Conservation (phyloP, 2,888 invertebrate species). For the Lepas anatifera region DNA sequence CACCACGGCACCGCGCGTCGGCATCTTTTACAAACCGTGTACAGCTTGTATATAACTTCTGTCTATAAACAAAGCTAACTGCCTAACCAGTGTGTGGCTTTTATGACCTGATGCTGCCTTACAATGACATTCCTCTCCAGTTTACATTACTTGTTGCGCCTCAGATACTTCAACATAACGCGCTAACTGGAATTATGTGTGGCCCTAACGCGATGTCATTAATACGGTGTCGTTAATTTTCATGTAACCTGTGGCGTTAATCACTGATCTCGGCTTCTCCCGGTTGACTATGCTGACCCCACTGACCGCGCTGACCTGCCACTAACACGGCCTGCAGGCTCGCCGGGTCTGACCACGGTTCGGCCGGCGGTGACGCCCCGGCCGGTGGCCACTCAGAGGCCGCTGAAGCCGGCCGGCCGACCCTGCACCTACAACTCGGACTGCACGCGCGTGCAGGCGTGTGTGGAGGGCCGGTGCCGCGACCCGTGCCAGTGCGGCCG, state of each 20-base stretch:
- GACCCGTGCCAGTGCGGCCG: conserved; percentile 54
- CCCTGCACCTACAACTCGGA: conserved; percentile 17
- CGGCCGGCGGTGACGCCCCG: neutral
- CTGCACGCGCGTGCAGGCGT: conserved; percentile 30
- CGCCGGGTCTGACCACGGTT: neutral
- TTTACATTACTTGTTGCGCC: too few relatives aligned
- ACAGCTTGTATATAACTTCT: neutral
- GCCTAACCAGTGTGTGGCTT: neutral
- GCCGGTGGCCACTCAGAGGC: neutral
- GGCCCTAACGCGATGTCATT: too few relatives aligned
- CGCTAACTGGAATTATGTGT: too few relatives aligned
- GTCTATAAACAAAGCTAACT: neutral
- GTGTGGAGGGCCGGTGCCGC: conserved; percentile 50
- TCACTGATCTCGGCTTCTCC: too few relatives aligned
- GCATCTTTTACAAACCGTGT: too few relatives aligned
- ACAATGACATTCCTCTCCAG: too few relatives aligned
- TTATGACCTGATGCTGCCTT: too few relatives aligned
- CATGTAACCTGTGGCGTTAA: too few relatives aligned
- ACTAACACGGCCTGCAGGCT: conserved; percentile 1
- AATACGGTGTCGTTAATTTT: too few relatives aligned
- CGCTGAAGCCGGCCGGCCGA: neutral
- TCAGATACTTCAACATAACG: too few relatives aligned
- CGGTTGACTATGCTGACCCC: too few relatives aligned
- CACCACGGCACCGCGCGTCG: too few relatives aligned
- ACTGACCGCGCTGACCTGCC: neutral